phyloP scores from a whole-genome alignment of 2,113 vertebrate species.

The Paradisaea rubra region DNA sequence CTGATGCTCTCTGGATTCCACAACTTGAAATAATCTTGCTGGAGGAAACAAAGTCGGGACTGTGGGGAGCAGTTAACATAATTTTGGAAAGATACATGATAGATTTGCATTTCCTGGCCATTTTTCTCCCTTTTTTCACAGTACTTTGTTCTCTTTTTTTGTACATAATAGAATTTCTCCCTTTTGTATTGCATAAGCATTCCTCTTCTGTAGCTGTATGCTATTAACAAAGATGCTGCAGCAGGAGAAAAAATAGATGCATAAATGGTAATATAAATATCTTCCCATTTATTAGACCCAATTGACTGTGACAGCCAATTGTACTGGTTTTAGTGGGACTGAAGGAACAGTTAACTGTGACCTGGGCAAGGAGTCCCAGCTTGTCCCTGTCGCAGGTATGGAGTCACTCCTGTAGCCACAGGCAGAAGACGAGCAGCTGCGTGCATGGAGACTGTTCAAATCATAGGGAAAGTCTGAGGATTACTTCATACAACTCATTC shows the following conservation, averaged over 20 bases:
- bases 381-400: background rate
- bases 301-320: background rate
- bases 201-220: background rate
- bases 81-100: background rate
- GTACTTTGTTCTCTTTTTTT: background rate
- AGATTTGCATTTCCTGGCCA: background rate
- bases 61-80: background rate
- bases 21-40: constrained; percentile 1
- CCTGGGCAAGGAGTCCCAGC: background rate
- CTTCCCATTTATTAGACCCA: background rate
- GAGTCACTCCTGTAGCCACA: background rate
- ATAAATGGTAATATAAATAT: background rate
- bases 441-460: background rate
- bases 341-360: background rate
- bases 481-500: background rate
- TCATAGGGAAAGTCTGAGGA: background rate
- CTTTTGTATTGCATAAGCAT: background rate
- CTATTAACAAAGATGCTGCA: background rate
- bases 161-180: background rate
- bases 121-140: background rate
- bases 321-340: background rate
- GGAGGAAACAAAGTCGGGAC: background rate
- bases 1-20: constrained; percentile 3
- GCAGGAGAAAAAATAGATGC: background rate
- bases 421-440: background rate